Percentiles rank a stretch among this genome's conserved stretches.
Evolutionary conservation across 2,113 vertebrate species (phyloP).

Genomic region (Castor canadensis): DNA sequence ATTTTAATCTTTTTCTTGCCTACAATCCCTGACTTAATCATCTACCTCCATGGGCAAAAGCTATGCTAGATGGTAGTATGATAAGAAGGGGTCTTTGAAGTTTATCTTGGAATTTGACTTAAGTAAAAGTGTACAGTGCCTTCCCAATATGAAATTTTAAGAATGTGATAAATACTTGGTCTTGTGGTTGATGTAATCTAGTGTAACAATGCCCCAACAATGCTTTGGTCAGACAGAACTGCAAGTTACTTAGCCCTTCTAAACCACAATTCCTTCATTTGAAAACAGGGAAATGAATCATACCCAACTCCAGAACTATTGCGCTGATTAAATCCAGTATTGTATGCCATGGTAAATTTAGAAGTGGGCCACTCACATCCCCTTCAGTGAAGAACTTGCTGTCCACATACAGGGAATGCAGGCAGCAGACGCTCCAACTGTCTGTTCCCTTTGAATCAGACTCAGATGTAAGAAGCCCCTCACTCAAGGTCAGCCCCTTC

Average conservation of each 20-base stretch:
- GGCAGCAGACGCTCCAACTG: background rate
- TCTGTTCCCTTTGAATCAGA: background rate
- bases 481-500: background rate
- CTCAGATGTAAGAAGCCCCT: background rate
- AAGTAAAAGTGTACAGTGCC: background rate
- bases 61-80: background rate
- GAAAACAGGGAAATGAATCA: background rate
- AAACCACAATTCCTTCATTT: too few species aligned
- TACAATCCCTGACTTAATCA: background rate
- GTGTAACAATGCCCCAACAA: too few species aligned
- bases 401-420: background rate
- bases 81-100: background rate
- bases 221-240: too few species aligned
- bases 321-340: background rate
- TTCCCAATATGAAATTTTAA: background rate
- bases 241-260: too few species aligned
- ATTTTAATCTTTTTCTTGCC: constrained; percentile 17
- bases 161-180: background rate
- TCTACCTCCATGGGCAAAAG: background rate
- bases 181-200: too few species aligned
- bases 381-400: background rate
- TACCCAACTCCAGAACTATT: background rate
- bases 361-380: background rate
- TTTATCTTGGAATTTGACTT: background rate
- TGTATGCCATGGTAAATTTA: background rate